These are phyloP conservation scores for Barbus barbus DNA, from an alignment of 2,113 vertebrate genomes.

Conservation along the genomic window DNA sequence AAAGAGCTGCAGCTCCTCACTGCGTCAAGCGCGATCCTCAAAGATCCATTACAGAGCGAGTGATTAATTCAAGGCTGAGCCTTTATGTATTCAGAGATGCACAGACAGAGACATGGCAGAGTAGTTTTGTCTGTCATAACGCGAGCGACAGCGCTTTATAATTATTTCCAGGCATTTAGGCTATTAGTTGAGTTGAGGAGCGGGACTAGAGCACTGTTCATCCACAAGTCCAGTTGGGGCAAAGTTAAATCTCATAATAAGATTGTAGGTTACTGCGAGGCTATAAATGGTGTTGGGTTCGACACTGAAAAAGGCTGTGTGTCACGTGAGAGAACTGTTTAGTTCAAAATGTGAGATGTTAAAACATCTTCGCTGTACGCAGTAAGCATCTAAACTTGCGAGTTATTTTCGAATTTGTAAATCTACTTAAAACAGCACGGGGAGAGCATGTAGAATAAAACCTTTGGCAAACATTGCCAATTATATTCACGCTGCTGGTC, in stretches of 20 bases:
- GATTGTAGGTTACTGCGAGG: slow-evolving; percentile 74
- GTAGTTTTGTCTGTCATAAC: slow-evolving; percentile 61
- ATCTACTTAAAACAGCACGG: background rate
- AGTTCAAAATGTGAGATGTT: slow-evolving; percentile 28
- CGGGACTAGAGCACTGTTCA: slow-evolving; percentile 59
- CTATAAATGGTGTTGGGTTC: slow-evolving; percentile 72
- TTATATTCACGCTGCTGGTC: background rate
- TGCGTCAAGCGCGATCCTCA: slow-evolving; percentile 81
- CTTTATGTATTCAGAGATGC: slow-evolving; percentile 68
- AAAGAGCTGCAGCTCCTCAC: slow-evolving; percentile 79
- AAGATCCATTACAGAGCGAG: slow-evolving; percentile 72
- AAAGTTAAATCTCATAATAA: slow-evolving; percentile 80
- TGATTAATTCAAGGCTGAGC: slow-evolving; percentile 73
- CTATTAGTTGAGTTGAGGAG: slow-evolving; percentile 60
- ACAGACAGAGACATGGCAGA: slow-evolving; percentile 53
- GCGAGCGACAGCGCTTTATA: slow-evolving; percentile 71
- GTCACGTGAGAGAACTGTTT: slow-evolving; percentile 45
- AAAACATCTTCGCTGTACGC: background rate
- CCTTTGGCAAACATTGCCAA: background rate
- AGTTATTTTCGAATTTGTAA: background rate
- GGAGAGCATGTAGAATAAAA: background rate
- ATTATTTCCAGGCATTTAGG: slow-evolving; percentile 63
- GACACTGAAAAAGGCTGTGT: slow-evolving; percentile 59
- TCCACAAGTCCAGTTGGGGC: slow-evolving; percentile 71
- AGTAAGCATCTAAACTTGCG: background rate